phyloP scores from a whole-genome alignment of 37 sponge, comb jelly and placozoan species.

The Ephydatia muelleri region DNA sequence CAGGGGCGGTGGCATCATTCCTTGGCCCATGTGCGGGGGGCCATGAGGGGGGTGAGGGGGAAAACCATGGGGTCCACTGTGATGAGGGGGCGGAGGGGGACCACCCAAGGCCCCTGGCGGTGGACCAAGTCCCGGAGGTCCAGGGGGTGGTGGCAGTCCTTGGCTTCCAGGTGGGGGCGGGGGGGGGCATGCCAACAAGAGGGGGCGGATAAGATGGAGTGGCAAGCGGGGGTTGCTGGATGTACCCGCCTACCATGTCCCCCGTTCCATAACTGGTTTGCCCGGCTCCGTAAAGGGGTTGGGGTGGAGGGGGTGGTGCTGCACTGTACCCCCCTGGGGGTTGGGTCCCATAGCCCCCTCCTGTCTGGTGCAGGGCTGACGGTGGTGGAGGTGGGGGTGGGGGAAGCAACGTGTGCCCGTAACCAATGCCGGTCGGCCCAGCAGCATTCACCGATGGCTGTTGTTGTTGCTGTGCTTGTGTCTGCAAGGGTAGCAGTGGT shows the following conservation, averaged over 20 bases:
- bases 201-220: not conserved
- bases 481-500: conserved; percentile 13
- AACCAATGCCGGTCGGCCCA: not conserved
- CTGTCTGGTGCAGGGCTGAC: no score
- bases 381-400: not conserved
- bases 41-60: not conserved
- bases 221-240: not conserved
- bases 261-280: no score
- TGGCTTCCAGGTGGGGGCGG: not conserved
- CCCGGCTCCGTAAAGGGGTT: no score
- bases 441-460: conserved; percentile 6
- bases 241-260: no score
- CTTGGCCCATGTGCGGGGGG: not conserved
- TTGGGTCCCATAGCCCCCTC: not conserved
- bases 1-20: conserved; percentile 7
- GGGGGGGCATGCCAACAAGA: conserved; percentile 3
- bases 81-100: no score
- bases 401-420: conserved; percentile 1
- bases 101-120: not conserved
- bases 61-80: no score
- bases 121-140: conserved; percentile 1
- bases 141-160: conserved; percentile 5
- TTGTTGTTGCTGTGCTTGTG: not conserved
- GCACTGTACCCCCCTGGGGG: not conserved
- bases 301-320: not conserved